phyloP scores from a whole-genome alignment of 2,113 vertebrate genomes.

The Prochilodus magdalenae region DNA sequence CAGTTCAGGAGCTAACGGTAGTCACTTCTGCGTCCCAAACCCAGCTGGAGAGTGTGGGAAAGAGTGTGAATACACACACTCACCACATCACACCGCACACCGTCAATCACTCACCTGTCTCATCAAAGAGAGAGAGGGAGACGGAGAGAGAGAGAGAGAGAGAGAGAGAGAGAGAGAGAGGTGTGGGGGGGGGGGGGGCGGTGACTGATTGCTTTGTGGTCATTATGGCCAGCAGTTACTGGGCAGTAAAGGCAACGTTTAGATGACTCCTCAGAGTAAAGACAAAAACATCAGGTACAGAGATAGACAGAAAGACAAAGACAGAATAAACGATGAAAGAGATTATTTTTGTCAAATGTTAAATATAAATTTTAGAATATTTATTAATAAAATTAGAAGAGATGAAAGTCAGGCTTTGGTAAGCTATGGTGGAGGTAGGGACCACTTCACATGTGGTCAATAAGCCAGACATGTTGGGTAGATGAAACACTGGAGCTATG shows the following conservation, averaged over 20 bases:
- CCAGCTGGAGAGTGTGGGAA: constrained; percentile 46
- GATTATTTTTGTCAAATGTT: too few relatives aligned
- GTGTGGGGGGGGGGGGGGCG: too few relatives aligned
- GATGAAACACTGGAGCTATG: too few relatives aligned
- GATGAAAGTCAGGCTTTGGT: not conserved
- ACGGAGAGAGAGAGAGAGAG: not conserved
- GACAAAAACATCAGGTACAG: not conserved
- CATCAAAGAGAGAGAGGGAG: constrained; percentile 26
- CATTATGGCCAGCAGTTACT: not conserved
- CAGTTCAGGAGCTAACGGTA: constrained; percentile 25
- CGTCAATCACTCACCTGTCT: constrained; percentile 43
- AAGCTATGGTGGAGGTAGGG: too few relatives aligned
- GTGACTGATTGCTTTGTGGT: not conserved
- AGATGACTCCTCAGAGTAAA: not conserved
- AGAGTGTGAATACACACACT: constrained; percentile 29
- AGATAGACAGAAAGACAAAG: not conserved
- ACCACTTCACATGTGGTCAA: too few relatives aligned
- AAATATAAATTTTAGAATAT: too few relatives aligned
- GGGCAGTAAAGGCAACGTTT: not conserved
- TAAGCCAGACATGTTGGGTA: too few relatives aligned
- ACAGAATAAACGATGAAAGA: not conserved
- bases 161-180: not conserved
- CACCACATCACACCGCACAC: constrained; percentile 9
- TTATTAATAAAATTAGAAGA: too few relatives aligned
- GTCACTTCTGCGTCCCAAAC: not conserved